Evolutionary conservation across 2,113 vertebrate species (phyloP).

Genomic region (Arizona elegans): DNA sequence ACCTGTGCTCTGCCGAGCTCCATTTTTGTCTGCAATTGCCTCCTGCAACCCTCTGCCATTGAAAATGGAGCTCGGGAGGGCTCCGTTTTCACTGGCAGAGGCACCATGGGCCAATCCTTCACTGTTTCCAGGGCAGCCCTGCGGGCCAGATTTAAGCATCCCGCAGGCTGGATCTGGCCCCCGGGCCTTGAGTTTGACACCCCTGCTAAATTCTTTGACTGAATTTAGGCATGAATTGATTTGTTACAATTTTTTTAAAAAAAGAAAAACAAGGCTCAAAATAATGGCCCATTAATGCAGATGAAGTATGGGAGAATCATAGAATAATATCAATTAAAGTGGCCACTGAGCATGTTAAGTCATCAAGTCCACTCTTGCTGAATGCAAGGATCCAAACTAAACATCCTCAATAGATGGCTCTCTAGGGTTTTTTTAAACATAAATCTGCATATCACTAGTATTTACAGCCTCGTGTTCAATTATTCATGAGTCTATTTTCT

Average conservation of each 20-base stretch:
- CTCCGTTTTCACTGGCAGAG: too few species aligned
- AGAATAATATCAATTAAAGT: not conserved
- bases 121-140: too few species aligned
- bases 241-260: not conserved
- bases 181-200: too few species aligned
- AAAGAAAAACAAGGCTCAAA: not conserved
- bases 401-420: not conserved
- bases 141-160: too few species aligned
- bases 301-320: not conserved
- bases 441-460: not conserved
- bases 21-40: too few species aligned
- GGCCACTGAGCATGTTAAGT: not conserved
- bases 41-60: too few species aligned
- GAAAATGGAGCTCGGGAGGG: too few species aligned
- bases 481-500: not conserved
- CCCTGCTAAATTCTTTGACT: not conserved
- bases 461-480: not conserved
- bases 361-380: not conserved
- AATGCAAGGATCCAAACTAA: not conserved
- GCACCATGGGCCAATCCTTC: too few species aligned
- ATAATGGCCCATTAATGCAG: not conserved
- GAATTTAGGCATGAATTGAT: not conserved
- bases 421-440: not conserved
- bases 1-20: too few species aligned
- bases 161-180: too few species aligned